Conservation (phyloP, 2,797 vertebrate genomes). For the Meda fulgida region DNA sequence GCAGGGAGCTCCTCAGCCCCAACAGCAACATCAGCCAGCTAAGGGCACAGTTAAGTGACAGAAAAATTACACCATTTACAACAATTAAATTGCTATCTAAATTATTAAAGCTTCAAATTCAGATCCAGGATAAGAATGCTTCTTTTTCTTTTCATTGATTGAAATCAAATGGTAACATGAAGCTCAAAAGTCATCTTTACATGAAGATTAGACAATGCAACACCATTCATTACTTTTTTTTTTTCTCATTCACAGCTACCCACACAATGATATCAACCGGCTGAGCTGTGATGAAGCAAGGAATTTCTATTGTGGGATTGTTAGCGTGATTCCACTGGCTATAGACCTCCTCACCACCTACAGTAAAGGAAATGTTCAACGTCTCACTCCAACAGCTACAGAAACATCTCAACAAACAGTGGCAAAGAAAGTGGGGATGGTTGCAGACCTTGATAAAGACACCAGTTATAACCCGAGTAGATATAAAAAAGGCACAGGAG, state of each 20-base stretch:
- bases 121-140: neutral
- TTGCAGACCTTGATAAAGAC: neutral
- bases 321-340: constrained; percentile 81
- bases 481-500: constrained; percentile 31
- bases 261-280: constrained; percentile 78
- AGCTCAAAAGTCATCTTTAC: neutral
- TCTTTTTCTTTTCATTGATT: neutral
- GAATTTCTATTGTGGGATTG: constrained; percentile 79
- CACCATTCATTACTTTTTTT: neutral
- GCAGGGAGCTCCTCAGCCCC: constrained; percentile 75
- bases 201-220: neutral
- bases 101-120: neutral
- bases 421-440: neutral
- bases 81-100: neutral
- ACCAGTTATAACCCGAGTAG: constrained; percentile 34
- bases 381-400: neutral
- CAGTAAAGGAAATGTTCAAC: neutral
- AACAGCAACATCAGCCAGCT: constrained; percentile 76
- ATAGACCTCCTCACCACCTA: constrained; percentile 74
- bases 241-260: constrained; percentile 72
- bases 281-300: constrained; percentile 81
- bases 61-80: neutral
- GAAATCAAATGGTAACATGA: neutral
- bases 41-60: constrained; percentile 78
- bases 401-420: neutral